Conservation (phyloP, 2,113 vertebrate species). For the Brachirus orientalis region DNA sequence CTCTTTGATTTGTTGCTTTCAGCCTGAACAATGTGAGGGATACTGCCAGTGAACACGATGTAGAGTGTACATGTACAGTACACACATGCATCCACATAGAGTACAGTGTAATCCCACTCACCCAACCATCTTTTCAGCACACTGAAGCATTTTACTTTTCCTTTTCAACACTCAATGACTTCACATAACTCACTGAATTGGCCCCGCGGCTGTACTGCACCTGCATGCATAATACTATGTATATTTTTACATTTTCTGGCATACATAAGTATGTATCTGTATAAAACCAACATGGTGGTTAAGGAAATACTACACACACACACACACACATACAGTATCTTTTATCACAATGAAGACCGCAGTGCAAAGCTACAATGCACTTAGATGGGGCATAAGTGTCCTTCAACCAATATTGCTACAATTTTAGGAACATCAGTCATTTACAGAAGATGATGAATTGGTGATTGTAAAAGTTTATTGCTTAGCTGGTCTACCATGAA, state of each 20-base stretch:
- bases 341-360: not conserved
- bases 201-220: too few species aligned
- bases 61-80: constrained; percentile 23
- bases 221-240: constrained; percentile 12
- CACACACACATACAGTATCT: too few species aligned
- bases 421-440: constrained; percentile 8
- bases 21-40: constrained; percentile 5
- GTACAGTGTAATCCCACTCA: constrained; percentile 41
- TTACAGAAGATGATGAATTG: constrained; percentile 11
- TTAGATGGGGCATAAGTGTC: not conserved
- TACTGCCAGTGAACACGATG: constrained; percentile 10
- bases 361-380: not conserved
- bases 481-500: constrained; percentile 15
- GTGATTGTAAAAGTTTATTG: constrained; percentile 34
- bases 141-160: not conserved
- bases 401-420: not conserved
- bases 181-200: constrained; percentile 5
- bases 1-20: constrained; percentile 1
- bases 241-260: not conserved
- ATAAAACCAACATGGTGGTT: not conserved
- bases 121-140: constrained; percentile 25
- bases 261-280: not conserved
- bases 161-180: constrained; percentile 16
- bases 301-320: not conserved
- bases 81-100: constrained; percentile 21